These are phyloP conservation scores for Heliconius erato DNA, from an alignment of 2,888 invertebrate species.

Conservation along the genomic window DNA sequence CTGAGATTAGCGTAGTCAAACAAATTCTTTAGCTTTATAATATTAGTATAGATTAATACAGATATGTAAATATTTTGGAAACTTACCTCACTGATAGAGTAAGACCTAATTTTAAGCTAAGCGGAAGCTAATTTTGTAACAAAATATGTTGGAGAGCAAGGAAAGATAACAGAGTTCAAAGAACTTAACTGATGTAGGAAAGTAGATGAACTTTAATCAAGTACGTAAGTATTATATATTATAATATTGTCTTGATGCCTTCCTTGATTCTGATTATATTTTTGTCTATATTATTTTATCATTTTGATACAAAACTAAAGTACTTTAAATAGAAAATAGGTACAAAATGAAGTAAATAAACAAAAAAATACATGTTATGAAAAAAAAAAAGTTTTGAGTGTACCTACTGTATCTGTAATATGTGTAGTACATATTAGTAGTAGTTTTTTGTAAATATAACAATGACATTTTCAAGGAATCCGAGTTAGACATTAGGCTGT, in stretches of 20 bases:
- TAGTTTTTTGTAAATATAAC: too few species aligned
- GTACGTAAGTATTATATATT: background rate
- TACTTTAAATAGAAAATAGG: background rate
- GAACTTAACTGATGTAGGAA: slow-evolving; percentile 48
- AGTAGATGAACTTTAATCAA: slow-evolving; percentile 20
- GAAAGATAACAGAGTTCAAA: slow-evolving; percentile 55
- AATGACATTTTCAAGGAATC: too few species aligned
- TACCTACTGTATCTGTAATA: too few species aligned
- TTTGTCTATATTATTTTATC: background rate
- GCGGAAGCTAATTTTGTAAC: slow-evolving; percentile 53
- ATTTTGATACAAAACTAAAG: background rate
- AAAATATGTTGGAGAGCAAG: slow-evolving; percentile 49
- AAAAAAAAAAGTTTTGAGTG: too few species aligned
- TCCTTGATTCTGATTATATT: background rate
- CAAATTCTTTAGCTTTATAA: background rate
- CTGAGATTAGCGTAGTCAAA: background rate
- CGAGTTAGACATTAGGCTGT: too few species aligned
- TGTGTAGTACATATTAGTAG: too few species aligned
- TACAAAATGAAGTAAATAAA: too few species aligned
- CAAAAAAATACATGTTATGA: too few species aligned
- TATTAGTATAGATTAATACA: too few species aligned
- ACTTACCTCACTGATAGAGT: slow-evolving; percentile 9
- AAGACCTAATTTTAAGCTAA: slow-evolving; percentile 52
- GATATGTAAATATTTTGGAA: slow-evolving; percentile 16
- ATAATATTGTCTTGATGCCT: too few species aligned